Base-by-base conservation (phyloP, 2,797 vertebrate species). In the Anniella stebbinsi region DNA sequence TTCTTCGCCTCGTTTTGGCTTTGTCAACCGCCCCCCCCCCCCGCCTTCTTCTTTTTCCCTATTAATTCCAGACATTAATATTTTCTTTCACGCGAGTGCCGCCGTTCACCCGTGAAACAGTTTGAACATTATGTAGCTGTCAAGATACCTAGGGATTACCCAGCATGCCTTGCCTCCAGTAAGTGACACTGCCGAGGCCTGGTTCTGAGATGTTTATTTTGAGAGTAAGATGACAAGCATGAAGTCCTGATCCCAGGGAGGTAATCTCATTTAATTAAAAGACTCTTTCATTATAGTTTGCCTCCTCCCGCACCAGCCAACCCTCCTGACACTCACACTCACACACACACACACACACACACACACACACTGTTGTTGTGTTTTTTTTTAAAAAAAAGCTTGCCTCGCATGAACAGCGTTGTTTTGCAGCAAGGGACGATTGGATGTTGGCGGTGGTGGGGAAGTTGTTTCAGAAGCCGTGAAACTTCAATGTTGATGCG, bases 181-280 rank as follows among this genome's bases (percentile, higher is more conserved):
- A 98, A 98, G 97, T 97, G 97, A 97, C 97, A 97, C 97, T 93
- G 54, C 97, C 91, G 98, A 98, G 98, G 98, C 98, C 97, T 95
- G n/a, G 96, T 96, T 98, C 97, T 98, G 98, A 99, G 98, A 98
- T 99, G 98, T 99, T 99, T 99, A 99, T 99, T 99, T 99, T 98
- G 98, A 98, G 97, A 96, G 96, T 88, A 96, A 97, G 97, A 98
- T 99, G 99, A 99, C 98, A 99, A 97, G 98, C 98, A 98, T 99
- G 98, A 99, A 98, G 98, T 97, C 98, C 95, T 97, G 98, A 98
- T 99, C 98, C 98, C 98, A 97, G 97, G 98, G 98, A 97, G 96
- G 95, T 97, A 96, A 96, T 97, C 97, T 96, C 97, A 97, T 97
- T 98, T 98, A 98, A 98, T 98, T 97, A 97, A 97, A 96, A 96